Percentiles rank a stretch among this genome's conserved stretches.
phyloP scores from a whole-genome alignment of 2,888 invertebrate species.

The Neoitamus cyanurus region DNA sequence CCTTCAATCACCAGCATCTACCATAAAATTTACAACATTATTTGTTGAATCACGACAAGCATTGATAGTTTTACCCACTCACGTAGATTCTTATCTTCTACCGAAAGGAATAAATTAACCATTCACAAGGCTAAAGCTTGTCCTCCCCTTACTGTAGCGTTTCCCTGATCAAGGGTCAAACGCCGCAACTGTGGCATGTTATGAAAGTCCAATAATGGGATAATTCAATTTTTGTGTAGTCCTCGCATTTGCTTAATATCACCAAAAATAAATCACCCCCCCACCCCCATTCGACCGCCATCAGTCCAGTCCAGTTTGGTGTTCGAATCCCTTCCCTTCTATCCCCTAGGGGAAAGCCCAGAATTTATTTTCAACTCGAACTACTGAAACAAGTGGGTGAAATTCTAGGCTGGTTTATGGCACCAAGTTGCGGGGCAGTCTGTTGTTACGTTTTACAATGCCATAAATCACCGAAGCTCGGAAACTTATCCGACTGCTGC shows the following conservation, averaged over 20 bases:
- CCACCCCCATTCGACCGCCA: background rate
- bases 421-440: background rate
- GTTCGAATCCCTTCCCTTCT: background rate
- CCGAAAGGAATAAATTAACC: background rate
- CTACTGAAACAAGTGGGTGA: background rate
- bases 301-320: background rate
- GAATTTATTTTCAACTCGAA: background rate
- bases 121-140: background rate
- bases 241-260: conserved; percentile 13
- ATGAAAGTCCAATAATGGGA: background rate
- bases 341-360: background rate
- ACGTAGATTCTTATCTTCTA: background rate
- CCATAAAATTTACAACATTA: background rate
- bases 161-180: background rate
- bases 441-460: background rate
- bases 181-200: background rate
- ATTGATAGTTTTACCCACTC: background rate
- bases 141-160: background rate
- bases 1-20: too few relatives aligned
- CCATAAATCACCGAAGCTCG: background rate
- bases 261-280: background rate
- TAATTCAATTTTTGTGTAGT: conserved; percentile 29
- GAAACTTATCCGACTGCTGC: background rate
- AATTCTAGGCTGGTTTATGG: background rate
- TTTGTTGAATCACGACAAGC: background rate